phyloP scores from a whole-genome alignment of 2,888 invertebrate species.

The Sarcophaga variegata region DNA sequence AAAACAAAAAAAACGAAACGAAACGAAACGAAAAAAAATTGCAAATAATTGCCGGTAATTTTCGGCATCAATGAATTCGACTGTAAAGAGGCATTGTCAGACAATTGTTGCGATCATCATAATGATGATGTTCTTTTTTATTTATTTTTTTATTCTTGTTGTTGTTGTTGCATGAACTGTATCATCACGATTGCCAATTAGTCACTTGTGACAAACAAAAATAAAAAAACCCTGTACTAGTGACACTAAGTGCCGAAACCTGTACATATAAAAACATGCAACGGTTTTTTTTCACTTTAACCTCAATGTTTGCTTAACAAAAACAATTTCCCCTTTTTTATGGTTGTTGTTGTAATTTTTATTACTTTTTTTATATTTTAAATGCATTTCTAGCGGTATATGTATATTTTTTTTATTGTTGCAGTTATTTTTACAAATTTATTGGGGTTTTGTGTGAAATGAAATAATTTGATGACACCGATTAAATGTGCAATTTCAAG shows the following conservation, averaged over 20 bases:
- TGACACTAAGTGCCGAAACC: conserved; percentile 11
- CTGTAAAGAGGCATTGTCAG: conserved; percentile 23
- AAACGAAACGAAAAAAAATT: background rate
- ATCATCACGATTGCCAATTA: conserved; percentile 8
- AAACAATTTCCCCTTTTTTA: conserved; percentile 30
- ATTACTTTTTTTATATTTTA: background rate
- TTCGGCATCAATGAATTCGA: conserved; percentile 54
- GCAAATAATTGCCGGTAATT: conserved; percentile 67
- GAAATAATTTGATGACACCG: conserved; percentile 50
- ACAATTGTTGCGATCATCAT: conserved; percentile 11
- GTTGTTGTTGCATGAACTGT: background rate
- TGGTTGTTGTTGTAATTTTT: conserved; percentile 7
- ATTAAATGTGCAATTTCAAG: conserved; percentile 29
- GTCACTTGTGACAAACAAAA: background rate
- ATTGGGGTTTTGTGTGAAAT: conserved; percentile 20
- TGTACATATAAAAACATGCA: conserved; percentile 13
- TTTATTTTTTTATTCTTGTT: too few relatives aligned
- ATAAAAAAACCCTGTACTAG: background rate
- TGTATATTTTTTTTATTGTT: conserved; percentile 7
- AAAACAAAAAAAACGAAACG: too few relatives aligned
- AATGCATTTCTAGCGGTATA: conserved; percentile 1
- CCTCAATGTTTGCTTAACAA: conserved; percentile 35
- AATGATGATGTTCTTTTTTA: conserved; percentile 18
- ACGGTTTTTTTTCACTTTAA: conserved; percentile 17
- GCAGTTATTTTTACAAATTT: background rate